Base-by-base conservation (phyloP, 1,140 invertebrate species). In the Metopolophium dirhodum region DNA sequence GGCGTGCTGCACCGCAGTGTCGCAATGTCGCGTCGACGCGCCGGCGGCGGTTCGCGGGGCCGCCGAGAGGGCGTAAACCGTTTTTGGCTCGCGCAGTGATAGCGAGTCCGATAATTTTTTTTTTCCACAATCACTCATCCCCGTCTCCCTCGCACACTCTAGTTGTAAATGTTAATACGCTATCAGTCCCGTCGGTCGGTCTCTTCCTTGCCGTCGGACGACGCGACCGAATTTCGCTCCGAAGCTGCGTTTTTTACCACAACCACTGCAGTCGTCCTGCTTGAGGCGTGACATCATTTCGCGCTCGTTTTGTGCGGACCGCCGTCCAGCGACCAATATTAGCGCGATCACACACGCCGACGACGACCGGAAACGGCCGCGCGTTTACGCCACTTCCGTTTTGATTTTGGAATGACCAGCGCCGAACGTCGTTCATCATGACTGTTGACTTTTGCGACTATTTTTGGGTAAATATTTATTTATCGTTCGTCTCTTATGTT, bases 391-490 rank as follows among this genome's bases (percentile, higher is more conserved):
- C 30, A 45, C 6, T 35, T 47, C 11, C 26, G 57, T 91, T 47
- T 61, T 9, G 26, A 49, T 51, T 35, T 35, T 91, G 93, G 88
- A 93, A 90, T 94, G 89, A 93, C 35, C 68, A 86, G 82, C 9
- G 22, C 26, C 49, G 1, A 14, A 35, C 89, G 51, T 2, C 30
- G n/a, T 82, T 91, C 94, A 94, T 45, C 88, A 97, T 97, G 97
- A 97, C 97, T 94, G 97, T 97, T 94, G 97, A 97, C 95, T 97
- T 97, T 95, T 97, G 96, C 94, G 97, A 97, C 95, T 97, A 97
- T 95, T 97, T 97, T 96, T 97, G 97, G 97, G 97, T 97, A 95
- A 96, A n/a, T 87, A 87, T 94, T 18, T 77, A 18, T 77, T 77
- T 6, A 18, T 68, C 9, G 51, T 26, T 37, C 20, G 35, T 49